Evolutionary conservation across 2,113 vertebrate species (phyloP).

Genomic region (Pristiophorus japonicus): DNA sequence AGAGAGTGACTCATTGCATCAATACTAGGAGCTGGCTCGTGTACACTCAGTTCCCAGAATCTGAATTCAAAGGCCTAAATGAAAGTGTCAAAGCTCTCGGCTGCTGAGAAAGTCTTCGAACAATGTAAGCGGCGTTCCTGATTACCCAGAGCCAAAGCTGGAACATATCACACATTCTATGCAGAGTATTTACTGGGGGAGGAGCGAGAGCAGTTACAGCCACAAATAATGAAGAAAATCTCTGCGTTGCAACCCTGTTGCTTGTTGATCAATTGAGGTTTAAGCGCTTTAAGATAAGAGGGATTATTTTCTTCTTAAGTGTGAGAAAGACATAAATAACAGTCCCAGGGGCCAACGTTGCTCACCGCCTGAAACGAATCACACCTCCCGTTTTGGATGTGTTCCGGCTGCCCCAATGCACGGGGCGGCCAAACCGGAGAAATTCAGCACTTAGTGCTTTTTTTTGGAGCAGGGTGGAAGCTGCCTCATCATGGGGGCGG

Average conservation of each 20-base stretch:
- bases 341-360: too few species aligned
- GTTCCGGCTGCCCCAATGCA: too few species aligned
- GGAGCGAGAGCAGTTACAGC: not conserved
- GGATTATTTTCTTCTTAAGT: not conserved
- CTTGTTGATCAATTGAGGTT: not conserved
- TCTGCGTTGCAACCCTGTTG: not conserved
- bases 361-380: too few species aligned
- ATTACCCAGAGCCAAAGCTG: not conserved
- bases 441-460: too few species aligned
- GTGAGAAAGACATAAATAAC: not conserved
- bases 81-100: not conserved
- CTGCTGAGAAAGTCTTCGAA: not conserved
- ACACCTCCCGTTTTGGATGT: too few species aligned
- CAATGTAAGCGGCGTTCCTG: not conserved
- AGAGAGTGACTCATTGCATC: not conserved
- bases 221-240: not conserved
- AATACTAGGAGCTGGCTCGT: not conserved
- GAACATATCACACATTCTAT: not conserved
- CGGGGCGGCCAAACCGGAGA: too few species aligned
- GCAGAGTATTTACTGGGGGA: not conserved
- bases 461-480: too few species aligned
- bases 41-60: not conserved
- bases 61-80: not conserved
- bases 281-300: not conserved
- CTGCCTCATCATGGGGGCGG: too few species aligned